These are phyloP conservation scores for Axea sp. DNA, from an alignment of 2,888 invertebrate species.

Conservation along the genomic window DNA sequence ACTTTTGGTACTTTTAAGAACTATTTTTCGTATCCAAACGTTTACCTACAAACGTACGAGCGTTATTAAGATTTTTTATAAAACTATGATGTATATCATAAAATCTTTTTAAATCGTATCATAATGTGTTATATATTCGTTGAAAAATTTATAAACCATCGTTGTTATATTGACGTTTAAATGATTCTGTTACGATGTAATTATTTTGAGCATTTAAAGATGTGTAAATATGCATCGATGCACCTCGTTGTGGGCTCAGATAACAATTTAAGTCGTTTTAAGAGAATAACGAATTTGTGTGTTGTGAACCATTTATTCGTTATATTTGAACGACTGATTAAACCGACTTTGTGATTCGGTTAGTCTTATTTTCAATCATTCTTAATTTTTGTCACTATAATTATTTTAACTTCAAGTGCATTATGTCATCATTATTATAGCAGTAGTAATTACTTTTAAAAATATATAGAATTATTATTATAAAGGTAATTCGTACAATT, in stretches of 20 bases:
- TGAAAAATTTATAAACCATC: slow-evolving; percentile 40
- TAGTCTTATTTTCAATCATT: slow-evolving; percentile 16
- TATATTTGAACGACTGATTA: slow-evolving; percentile 11
- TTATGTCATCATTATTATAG: no score
- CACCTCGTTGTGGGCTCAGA: slow-evolving; percentile 25
- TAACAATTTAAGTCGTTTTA: slow-evolving; percentile 19
- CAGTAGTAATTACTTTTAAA: no score
- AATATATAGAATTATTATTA: no score
- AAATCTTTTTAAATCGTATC: slow-evolving; percentile 10
- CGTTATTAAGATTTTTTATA: slow-evolving; percentile 27
- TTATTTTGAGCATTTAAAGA: slow-evolving; percentile 45
- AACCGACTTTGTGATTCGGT: slow-evolving; percentile 21
- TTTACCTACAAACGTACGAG: not conserved
- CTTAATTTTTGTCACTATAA: slow-evolving; percentile 14
- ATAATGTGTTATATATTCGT: slow-evolving; percentile 37
- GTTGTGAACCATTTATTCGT: not conserved
- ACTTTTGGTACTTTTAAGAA: slow-evolving; percentile 1
- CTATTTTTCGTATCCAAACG: slow-evolving; percentile 2
- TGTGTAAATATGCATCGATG: no score
- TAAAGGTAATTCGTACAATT: no score
- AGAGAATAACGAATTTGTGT: slow-evolving; percentile 3
- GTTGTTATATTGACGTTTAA: slow-evolving; percentile 27
- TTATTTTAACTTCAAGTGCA: no score
- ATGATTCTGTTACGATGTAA: slow-evolving; percentile 36
- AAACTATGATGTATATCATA: slow-evolving; percentile 23